These are phyloP conservation scores for Steinernema scapterisci DNA, from an alignment of 2,888 invertebrate species.

Conservation along the genomic window DNA sequence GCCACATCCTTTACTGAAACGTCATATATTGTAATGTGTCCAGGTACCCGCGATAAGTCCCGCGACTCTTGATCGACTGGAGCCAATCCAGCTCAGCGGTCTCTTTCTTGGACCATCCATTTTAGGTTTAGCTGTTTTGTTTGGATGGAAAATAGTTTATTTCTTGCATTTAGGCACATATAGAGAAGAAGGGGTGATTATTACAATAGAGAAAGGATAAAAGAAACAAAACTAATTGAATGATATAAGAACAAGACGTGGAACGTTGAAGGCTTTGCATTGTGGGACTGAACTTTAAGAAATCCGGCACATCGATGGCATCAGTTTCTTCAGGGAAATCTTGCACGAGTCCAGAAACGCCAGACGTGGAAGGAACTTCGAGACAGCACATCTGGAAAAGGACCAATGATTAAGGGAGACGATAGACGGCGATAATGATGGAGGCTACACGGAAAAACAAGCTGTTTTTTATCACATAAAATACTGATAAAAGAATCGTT, in stretches of 20 bases:
- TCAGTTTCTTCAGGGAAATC: background rate
- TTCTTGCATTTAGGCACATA: background rate
- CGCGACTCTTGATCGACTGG: too few species aligned
- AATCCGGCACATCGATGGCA: background rate
- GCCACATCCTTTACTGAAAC: background rate
- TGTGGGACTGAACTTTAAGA: background rate
- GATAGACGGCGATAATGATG: too few species aligned
- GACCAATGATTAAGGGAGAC: background rate
- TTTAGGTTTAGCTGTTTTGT: too few species aligned
- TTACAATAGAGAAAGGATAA: background rate
- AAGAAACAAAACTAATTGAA: background rate
- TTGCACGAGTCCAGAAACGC: slow-evolving; percentile 40
- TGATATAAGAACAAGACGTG: background rate
- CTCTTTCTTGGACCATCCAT: too few species aligned
- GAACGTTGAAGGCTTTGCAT: background rate
- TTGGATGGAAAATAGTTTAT: too few species aligned
- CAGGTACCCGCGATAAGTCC: too few species aligned
- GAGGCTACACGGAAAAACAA: too few species aligned
- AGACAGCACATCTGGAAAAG: slow-evolving; percentile 37
- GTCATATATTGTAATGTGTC: too few species aligned
- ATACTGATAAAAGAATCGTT: too few species aligned
- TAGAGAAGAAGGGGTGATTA: slow-evolving; percentile 4
- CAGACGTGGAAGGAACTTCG: slow-evolving; percentile 38
- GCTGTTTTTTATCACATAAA: too few species aligned
- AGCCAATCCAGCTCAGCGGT: too few species aligned